Evolutionary conservation across 30 jellyfish, hydroid and myxozoan genomes (phyloP).

Genomic region (Aurelia coerulea): DNA sequence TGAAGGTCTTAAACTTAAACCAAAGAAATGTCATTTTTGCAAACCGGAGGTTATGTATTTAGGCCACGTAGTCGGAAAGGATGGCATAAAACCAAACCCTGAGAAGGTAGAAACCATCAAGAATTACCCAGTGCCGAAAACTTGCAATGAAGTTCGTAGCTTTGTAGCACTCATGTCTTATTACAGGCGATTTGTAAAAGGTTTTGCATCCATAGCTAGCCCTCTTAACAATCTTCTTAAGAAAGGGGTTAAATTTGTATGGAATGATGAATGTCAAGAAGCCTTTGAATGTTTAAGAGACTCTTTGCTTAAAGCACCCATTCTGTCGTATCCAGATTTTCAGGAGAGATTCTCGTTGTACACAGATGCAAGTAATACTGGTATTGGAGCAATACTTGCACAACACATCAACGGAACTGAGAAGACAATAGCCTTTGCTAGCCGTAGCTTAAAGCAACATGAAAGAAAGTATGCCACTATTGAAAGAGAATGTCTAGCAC

Average conservation of each 20-base stretch:
- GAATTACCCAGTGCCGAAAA: constrained; percentile 36
- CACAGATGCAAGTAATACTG: constrained; percentile 51
- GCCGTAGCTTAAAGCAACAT: constrained; percentile 36
- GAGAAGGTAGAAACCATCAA: constrained; percentile 23
- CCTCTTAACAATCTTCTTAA: constrained; percentile 42
- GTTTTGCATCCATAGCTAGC: constrained; percentile 56
- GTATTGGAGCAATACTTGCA: constrained; percentile 56
- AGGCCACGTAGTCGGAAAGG: constrained; percentile 60
- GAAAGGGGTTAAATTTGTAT: not conserved
- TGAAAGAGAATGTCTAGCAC: constrained; percentile 37
- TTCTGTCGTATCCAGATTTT: constrained; percentile 53
- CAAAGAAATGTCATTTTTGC: constrained; percentile 40
- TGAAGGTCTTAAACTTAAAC: constrained; percentile 19
- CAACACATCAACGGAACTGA: constrained; percentile 54
- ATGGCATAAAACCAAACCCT: constrained; percentile 55
- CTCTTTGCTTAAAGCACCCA: constrained; percentile 57
- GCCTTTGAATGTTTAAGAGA: constrained; percentile 61
- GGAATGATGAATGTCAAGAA: constrained; percentile 49
- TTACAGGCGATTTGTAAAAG: too few species aligned
- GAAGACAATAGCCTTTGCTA: constrained; percentile 53
- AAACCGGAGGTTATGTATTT: constrained; percentile 36
- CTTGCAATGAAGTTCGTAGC: constrained; percentile 41
- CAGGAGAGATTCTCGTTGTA: constrained; percentile 24
- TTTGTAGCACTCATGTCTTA: constrained; percentile 57
- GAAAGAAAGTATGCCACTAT: constrained; percentile 55